phyloP scores from a whole-genome alignment of 2,888 invertebrate species.

The Sinhomidia bicolor region DNA sequence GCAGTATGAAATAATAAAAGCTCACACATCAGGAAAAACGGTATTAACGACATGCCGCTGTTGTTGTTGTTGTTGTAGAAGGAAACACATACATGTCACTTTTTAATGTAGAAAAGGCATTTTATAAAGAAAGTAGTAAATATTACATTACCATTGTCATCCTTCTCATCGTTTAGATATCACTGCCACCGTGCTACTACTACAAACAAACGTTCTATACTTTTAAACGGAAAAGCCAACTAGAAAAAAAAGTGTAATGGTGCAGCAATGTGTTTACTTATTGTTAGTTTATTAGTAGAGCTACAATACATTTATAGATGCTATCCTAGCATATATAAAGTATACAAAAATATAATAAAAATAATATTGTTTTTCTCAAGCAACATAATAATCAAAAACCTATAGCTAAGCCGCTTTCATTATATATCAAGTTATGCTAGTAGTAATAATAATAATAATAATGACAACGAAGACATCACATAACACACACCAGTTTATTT shows the following conservation, averaged over 20 bases:
- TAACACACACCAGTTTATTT: conserved; percentile 44
- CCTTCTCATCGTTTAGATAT: conserved; percentile 33
- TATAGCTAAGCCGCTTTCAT: conserved; percentile 62
- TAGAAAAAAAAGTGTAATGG: background rate
- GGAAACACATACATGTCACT: conserved; percentile 4
- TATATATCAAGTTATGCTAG: conserved; percentile 51
- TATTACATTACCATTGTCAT: conserved; percentile 39
- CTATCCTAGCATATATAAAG: no score
- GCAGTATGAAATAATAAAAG: background rate
- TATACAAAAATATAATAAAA: background rate
- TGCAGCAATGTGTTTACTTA: background rate
- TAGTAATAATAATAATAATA: background rate
- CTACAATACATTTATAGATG: no score
- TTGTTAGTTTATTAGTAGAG: background rate
- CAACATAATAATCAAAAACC: background rate
- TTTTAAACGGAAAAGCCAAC: background rate
- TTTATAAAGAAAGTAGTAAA: conserved; percentile 45
- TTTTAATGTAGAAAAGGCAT: conserved; percentile 49
- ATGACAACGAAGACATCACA: conserved; percentile 34
- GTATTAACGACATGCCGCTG: background rate
- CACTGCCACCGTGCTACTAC: background rate
- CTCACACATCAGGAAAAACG: background rate
- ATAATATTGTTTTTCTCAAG: background rate
- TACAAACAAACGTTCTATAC: background rate
- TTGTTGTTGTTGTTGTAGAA: background rate